Conservation (phyloP, 1,140 invertebrate genomes). For the Heliconius melpomene region DNA sequence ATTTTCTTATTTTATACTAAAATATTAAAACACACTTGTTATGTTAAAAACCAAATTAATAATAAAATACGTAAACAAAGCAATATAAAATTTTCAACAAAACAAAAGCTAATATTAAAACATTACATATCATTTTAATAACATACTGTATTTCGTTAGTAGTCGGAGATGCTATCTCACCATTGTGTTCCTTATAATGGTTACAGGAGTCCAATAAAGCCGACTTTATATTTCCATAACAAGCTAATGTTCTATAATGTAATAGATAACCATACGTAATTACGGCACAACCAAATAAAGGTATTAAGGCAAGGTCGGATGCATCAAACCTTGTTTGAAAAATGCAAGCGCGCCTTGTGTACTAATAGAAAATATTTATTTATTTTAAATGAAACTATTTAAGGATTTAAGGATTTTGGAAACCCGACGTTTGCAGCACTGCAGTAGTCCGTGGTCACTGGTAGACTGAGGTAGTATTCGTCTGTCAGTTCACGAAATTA, state of each 20-base stretch:
- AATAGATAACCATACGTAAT: constrained; percentile 32
- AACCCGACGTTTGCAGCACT: too few relatives aligned
- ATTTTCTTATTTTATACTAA: too few relatives aligned
- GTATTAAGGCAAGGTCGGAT: constrained; percentile 35
- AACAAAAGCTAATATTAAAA: constrained; percentile 11
- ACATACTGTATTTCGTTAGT: background rate
- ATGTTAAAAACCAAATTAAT: background rate
- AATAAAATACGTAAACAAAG: background rate
- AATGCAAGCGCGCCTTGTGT: constrained; percentile 22
- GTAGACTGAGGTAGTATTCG: too few relatives aligned
- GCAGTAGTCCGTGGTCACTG: too few relatives aligned
- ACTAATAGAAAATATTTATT: background rate
- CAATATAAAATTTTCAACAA: background rate
- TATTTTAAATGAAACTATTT: too few relatives aligned
- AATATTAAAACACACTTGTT: too few relatives aligned
- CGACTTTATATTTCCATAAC: constrained; percentile 14
- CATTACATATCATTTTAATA: background rate
- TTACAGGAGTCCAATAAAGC: constrained; percentile 10
- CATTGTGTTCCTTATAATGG: constrained; percentile 7
- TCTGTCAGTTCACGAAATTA: too few relatives aligned
- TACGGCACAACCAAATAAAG: constrained; percentile 38
- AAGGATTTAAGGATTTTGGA: too few relatives aligned
- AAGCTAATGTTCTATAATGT: constrained; percentile 13
- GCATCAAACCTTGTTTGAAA: constrained; percentile 38
- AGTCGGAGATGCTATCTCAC: background rate